phyloP scores from a whole-genome alignment of 2,888 invertebrate genomes.

The Heliconius ethilla region DNA sequence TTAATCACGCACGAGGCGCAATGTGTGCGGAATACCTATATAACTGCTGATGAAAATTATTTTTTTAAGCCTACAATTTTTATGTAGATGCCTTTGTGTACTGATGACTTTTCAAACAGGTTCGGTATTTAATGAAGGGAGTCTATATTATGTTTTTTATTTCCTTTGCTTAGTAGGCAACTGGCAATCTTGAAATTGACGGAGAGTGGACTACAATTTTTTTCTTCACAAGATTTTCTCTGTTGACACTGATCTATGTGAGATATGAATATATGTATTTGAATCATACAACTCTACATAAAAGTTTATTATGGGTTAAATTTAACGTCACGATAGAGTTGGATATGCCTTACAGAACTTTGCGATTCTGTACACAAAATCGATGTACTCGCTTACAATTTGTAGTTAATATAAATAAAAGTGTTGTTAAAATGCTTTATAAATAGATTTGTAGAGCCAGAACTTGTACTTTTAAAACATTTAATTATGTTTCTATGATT shows the following conservation, averaged over 20 bases:
- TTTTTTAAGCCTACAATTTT: slow-evolving; percentile 7
- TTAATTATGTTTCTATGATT: not conserved
- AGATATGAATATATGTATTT: not conserved
- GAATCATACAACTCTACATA: not conserved
- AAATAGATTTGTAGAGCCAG: too few species aligned
- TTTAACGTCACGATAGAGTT: too few species aligned
- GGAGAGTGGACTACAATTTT: not conserved
- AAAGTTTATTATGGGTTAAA: not conserved
- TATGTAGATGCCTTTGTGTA: not conserved
- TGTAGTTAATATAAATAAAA: too few species aligned
- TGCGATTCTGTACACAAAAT: not conserved
- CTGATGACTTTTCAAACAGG: not conserved
- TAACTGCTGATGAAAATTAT: slow-evolving; percentile 28
- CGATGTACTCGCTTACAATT: too few species aligned
- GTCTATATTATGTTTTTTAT: not conserved
- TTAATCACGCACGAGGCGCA: slow-evolving; percentile 33
- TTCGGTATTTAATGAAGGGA: not conserved
- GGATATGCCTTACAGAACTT: too few species aligned
- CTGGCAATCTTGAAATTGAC: not conserved
- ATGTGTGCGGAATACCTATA: slow-evolving; percentile 34
- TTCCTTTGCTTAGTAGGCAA: not conserved
- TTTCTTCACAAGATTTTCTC: not conserved
- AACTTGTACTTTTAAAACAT: not conserved
- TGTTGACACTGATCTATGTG: not conserved
- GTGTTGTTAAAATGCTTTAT: too few species aligned